Base-by-base conservation (phyloP, 2,888 invertebrate genomes). In the Drosophila suboccidentalis region DNA sequence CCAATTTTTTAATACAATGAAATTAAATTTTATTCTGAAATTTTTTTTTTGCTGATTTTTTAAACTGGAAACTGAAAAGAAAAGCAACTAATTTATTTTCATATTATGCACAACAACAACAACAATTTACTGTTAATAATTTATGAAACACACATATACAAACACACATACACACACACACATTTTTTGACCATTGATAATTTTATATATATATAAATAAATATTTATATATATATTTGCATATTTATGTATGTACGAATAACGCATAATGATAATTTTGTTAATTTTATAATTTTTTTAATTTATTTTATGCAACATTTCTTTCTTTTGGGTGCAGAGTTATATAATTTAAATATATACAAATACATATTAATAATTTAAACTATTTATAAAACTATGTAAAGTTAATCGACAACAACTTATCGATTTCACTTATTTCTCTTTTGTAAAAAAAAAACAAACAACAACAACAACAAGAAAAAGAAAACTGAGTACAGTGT, bases 161-260 rank as follows among this genome's bases (percentile, higher is more conserved):
- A 2, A 68, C 49, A 47, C 49, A 47, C 44, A 66, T 11, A 65
- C 32, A 58, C 17, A 65, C n/a, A 61, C 10, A 65, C 15, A 82
- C 47, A 78, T 63, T 64, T 69, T 74, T 75, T 78, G 85, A 83
- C 85, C 86, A 84, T 85, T 85, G 82, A 83, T 83, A 83, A 76
- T 81, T 85, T 73, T 81, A 75, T 75, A 66, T 54, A 54, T 19
- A 19, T 22, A 22, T 22, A 22, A 22, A 22, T 22, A 17, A 32
- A 53, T 57, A 41, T 39, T 15, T 41, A 47, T 49, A 58, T 60
- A 60, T 51, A 19, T 43, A 43, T 41, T n/a, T 17, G 26, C 22
- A 54, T 63, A 55, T 49, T 58, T 57, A 60, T 57, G 54, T 70
- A 65, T 61, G 57, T 73, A 54, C 59, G 50, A 55, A 64, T 67